Evolutionary conservation across 2,888 invertebrate species (phyloP).

Genomic region (Drosophila anomelani): DNA sequence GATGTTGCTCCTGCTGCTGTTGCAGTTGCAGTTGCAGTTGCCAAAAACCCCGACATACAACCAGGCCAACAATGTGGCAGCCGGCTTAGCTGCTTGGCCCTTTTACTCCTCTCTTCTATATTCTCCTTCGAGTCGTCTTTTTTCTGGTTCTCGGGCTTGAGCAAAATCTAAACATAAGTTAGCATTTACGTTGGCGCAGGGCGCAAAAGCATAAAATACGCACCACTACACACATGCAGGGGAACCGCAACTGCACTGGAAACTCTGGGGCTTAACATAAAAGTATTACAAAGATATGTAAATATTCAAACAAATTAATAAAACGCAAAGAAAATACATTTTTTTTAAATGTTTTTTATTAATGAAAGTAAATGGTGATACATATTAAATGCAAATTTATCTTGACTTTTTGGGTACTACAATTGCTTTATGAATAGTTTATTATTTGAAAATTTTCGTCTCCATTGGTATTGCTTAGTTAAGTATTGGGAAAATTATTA

Average conservation of each 20-base stretch:
- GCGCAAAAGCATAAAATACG: conserved; percentile 75
- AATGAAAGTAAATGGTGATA: neutral
- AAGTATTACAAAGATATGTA: neutral
- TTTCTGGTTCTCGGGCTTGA: conserved; percentile 51
- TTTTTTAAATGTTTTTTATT: neutral
- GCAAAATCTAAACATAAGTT: conserved; percentile 76
- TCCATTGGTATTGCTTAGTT: neutral
- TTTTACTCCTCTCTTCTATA: neutral
- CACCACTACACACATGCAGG: conserved; percentile 59
- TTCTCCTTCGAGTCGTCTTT: conserved; percentile 2
- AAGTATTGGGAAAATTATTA: too few relatives aligned
- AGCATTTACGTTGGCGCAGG: conserved; percentile 76
- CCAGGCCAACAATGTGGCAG: conserved; percentile 57
- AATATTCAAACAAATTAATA: neutral
- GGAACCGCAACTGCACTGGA: conserved; percentile 11
- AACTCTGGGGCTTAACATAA: neutral
- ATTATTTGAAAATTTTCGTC: neutral
- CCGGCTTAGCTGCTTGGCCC: conserved; percentile 54
- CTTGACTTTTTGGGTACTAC: neutral
- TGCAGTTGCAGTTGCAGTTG: conserved; percentile 56
- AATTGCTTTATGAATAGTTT: neutral
- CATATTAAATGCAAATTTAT: neutral
- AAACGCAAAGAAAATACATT: neutral
- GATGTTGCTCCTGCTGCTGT: conserved; percentile 42
- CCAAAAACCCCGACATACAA: conserved; percentile 62